Evolutionary conservation across 1,140 invertebrate species (phyloP), one percentile per base, ranked within the genome.

Genomic region (Danaus melanippus): DNA sequence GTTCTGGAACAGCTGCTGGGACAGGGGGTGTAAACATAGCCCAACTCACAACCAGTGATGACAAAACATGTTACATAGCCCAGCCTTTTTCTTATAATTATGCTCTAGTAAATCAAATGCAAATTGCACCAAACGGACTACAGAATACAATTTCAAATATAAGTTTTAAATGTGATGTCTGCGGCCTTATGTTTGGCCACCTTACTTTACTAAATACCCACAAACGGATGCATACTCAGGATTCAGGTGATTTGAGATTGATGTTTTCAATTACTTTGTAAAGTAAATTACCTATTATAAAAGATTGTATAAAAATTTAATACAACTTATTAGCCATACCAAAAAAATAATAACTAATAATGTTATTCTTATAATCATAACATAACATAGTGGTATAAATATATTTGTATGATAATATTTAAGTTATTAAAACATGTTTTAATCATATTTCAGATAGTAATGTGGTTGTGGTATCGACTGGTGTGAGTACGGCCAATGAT

Each of bases 121-220:
- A 90, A 60, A 80, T 90, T 53, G 89, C 89, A 17, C 89, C 89
- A 40, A 87, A 87, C 72, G 85, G 86, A 48, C 76, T 88, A n/a
- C 86, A 90, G 67, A 92, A 91, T 67, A 89, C 93, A 46, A 93
- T 94, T 66, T 92, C 91, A 12, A 92, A 93, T 67, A 93, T 94
- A 10, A 94, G 93, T 56, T 95, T 94, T 74, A 95, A 95, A 83
- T 95, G 94, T 80, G 94, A 95, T 81, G 92, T 95, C 4, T 95
- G 94, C 74, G 93, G 93, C 21, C 79, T 94, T 40, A 93, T 94
- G 84, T 95, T 95, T 76, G 91, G 91, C 1, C 93, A 95, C 73
- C 86, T 94, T 55, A 91, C 92, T 17, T 73, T 95, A 45, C 79
- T 95, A 0, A 94, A 93, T 81, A 92, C 94, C 68, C 94, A 95